Evolutionary conservation across 2,888 invertebrate species (phyloP).

Genomic region (Stenichneumon culpator): DNA sequence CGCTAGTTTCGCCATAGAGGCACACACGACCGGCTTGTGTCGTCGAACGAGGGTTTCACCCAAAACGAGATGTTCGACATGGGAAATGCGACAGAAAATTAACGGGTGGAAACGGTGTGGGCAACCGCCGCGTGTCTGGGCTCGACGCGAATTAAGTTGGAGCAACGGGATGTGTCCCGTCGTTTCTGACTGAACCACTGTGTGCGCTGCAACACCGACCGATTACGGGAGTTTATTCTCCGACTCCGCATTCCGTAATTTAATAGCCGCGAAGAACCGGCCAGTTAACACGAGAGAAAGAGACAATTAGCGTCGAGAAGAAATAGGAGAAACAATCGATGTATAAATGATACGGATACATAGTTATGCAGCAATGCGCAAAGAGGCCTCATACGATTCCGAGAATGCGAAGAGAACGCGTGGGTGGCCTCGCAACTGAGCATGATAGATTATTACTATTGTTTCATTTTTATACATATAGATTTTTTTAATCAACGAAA

Average conservation of each 20-base stretch:
- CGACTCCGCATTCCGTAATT: constrained; percentile 27
- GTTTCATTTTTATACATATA: background rate
- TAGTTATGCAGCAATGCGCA: background rate
- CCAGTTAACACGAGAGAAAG: constrained; percentile 10
- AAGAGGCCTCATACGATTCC: background rate
- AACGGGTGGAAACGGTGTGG: background rate
- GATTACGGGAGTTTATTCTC: constrained; percentile 37
- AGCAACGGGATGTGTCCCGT: constrained; percentile 54
- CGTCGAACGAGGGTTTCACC: constrained; percentile 44
- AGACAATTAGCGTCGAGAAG: constrained; percentile 4
- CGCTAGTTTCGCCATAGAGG: constrained; percentile 12
- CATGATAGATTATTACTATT: background rate
- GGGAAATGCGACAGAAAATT: constrained; percentile 9
- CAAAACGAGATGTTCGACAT: constrained; percentile 20
- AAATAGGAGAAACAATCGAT: background rate
- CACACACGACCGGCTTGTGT: constrained; percentile 44
- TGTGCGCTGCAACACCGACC: background rate
- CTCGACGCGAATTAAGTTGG: constrained; percentile 51
- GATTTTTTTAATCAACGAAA: background rate
- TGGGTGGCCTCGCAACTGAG: constrained; percentile 24
- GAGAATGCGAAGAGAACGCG: constrained; percentile 19
- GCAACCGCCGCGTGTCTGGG: constrained; percentile 18
- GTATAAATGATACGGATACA: background rate
- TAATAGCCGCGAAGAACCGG: constrained; percentile 34
- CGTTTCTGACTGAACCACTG: constrained; percentile 21